A percentile compares a stretch with the other conserved stretches of the same genome.
Evolutionary conservation across 2,888 invertebrate genomes (phyloP).

Genomic region (Aelia acuminata): DNA sequence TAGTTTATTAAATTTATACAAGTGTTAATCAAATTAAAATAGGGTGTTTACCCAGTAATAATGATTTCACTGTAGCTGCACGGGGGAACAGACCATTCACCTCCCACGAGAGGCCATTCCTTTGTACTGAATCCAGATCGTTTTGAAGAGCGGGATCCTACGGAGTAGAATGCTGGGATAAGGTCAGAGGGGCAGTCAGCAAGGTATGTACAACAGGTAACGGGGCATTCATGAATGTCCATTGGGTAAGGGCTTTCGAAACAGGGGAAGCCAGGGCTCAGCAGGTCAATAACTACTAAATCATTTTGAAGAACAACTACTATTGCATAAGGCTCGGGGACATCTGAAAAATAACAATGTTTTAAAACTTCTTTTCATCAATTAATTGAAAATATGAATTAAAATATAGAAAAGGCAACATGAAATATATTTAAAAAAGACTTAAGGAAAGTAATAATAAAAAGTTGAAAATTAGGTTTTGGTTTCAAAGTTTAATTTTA

Average conservation of each 20-base stretch:
- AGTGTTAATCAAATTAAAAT: slow-evolving; percentile 15
- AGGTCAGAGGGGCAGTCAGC: slow-evolving; percentile 98
- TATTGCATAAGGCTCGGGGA: slow-evolving; percentile 98
- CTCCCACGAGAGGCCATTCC: slow-evolving; percentile 97
- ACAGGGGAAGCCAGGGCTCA: slow-evolving; percentile 95
- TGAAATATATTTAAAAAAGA: too few species aligned
- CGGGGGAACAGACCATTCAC: slow-evolving; percentile 95
- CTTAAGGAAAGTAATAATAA: too few species aligned
- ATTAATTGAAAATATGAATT: background rate
- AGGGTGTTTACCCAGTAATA: slow-evolving; percentile 87
- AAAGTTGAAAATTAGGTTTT: too few species aligned
- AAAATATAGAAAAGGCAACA: background rate
- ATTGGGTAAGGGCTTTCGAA: slow-evolving; percentile 99
- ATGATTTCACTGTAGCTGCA: slow-evolving; percentile 98
- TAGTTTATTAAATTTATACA: background rate
- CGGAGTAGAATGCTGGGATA: slow-evolving; percentile 97
- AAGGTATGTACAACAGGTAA: slow-evolving; percentile 96
- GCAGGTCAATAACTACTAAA: slow-evolving; percentile 96
- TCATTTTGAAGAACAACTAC: slow-evolving; percentile 98
- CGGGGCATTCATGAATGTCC: slow-evolving; percentile 99
- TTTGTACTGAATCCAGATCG: slow-evolving; percentile 88
- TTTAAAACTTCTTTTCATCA: background rate
- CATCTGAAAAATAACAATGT: slow-evolving; percentile 74
- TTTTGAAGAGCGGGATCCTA: slow-evolving; percentile 83
- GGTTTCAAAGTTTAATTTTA: too few species aligned